Evolutionary conservation across 1,140 invertebrate genomes (phyloP).

Genomic region (Eueides isabella): DNA sequence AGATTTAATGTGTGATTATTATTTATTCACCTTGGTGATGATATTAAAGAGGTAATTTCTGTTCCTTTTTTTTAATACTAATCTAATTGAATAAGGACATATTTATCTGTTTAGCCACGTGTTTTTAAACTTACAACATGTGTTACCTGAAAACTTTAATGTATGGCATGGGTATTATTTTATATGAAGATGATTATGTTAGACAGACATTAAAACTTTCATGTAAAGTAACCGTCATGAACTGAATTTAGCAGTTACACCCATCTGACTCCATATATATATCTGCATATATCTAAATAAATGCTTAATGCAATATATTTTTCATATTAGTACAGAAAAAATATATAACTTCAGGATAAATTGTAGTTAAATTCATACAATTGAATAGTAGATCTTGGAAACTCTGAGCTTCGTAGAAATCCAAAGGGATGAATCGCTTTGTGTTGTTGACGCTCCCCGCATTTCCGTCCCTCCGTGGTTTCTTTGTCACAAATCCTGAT

Average conservation of each 20-base stretch:
- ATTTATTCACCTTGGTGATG: slow-evolving; percentile 79
- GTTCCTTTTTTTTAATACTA: slow-evolving; percentile 33
- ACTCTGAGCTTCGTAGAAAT: slow-evolving; percentile 49
- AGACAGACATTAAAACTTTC: slow-evolving; percentile 75
- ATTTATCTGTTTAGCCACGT: background rate
- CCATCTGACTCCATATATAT: background rate
- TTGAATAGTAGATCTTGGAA: slow-evolving; percentile 34
- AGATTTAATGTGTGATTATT: slow-evolving; percentile 73
- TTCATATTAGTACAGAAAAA: background rate
- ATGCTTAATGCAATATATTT: no score
- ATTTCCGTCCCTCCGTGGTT: slow-evolving; percentile 53
- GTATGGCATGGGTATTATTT: no score
- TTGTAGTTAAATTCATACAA: slow-evolving; percentile 3
- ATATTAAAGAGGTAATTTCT: slow-evolving; percentile 64
- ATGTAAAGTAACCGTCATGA: slow-evolving; percentile 71
- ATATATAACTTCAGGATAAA: background rate
- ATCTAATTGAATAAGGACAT: background rate
- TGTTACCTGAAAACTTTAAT: no score
- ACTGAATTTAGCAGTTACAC: slow-evolving; percentile 59
- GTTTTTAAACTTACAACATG: no score
- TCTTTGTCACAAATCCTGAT: slow-evolving; percentile 56
- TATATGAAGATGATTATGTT: slow-evolving; percentile 33
- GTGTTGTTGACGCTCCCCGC: slow-evolving; percentile 55
- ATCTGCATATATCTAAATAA: no score
- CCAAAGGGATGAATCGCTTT: slow-evolving; percentile 54